These are phyloP conservation scores for Carettochelys insculpta DNA, from an alignment of 2,113 vertebrate species.

Conservation along the genomic window DNA sequence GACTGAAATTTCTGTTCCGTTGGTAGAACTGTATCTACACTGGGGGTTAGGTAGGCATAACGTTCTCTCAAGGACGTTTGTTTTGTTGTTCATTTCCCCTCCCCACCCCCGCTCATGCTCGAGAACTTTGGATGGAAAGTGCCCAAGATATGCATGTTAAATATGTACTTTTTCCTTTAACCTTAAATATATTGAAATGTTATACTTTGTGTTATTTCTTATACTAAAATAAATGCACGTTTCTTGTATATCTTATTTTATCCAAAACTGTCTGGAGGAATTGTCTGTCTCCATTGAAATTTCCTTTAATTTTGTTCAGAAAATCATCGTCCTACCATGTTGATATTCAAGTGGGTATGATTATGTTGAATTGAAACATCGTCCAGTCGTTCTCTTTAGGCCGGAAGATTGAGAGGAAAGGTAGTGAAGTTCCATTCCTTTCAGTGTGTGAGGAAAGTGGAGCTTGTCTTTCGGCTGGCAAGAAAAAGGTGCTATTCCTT, in stretches of 20 bases:
- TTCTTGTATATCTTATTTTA: not conserved
- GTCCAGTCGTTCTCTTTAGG: not conserved
- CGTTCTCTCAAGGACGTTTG: not conserved
- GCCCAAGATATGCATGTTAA: not conserved
- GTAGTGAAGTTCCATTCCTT: not conserved
- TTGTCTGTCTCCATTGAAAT: not conserved
- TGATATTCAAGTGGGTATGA: fast-evolving
- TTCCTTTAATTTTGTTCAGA: not conserved
- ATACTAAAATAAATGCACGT: not conserved
- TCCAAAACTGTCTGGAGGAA: not conserved
- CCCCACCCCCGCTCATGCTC: no score
- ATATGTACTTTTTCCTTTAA: not conserved
- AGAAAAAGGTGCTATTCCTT: not conserved
- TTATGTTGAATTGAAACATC: not conserved
- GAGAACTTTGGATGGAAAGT: not conserved
- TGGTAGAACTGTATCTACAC: not conserved
- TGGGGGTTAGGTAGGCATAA: not conserved
- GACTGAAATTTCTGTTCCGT: not conserved
- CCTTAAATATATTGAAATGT: not conserved
- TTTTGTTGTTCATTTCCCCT: no score
- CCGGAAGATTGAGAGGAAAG: not conserved
- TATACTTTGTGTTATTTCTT: not conserved
- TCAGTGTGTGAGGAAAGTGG: not conserved
- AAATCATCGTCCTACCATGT: not conserved
- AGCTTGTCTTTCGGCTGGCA: not conserved